A percentile compares a stretch with the other conserved stretches of the same genome.
phyloP scores from a whole-genome alignment of 2,888 invertebrate species.

The Lasioglossum leucozonium region DNA sequence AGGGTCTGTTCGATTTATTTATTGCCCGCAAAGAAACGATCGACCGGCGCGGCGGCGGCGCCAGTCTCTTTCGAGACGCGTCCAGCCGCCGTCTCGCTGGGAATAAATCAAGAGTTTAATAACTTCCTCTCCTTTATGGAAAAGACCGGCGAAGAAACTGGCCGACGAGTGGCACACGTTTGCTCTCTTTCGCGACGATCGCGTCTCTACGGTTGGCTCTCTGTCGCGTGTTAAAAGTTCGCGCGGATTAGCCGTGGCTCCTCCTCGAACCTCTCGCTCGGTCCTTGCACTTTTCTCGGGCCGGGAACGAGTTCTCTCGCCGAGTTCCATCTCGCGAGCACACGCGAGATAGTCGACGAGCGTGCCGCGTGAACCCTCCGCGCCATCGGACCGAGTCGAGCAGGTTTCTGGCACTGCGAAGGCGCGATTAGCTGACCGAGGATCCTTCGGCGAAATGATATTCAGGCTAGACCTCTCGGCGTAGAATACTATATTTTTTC shows the following conservation, averaged over 20 bases:
- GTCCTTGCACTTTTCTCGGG: not conserved
- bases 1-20: constrained; percentile 25
- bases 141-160: not conserved
- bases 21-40: not conserved
- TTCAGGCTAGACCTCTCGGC: not conserved
- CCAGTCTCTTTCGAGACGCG: not conserved
- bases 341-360: not conserved
- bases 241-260: not conserved
- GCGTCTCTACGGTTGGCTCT: not conserved
- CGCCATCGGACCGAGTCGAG: not conserved
- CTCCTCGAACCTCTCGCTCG: not conserved
- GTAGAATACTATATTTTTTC: not conserved
- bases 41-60: not conserved
- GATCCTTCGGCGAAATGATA: not conserved
- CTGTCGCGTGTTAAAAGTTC: constrained; percentile 11
- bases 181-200: not conserved
- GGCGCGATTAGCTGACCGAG: not conserved
- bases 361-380: not conserved
- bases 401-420: not conserved
- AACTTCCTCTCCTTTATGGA: constrained; percentile 30
- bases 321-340: not conserved
- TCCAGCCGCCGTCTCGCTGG: not conserved
- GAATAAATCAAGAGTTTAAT: constrained; percentile 37
- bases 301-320: not conserved
- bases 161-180: not conserved